phyloP scores from a whole-genome alignment of 2,113 vertebrate species.

The Solea senegalensis region DNA sequence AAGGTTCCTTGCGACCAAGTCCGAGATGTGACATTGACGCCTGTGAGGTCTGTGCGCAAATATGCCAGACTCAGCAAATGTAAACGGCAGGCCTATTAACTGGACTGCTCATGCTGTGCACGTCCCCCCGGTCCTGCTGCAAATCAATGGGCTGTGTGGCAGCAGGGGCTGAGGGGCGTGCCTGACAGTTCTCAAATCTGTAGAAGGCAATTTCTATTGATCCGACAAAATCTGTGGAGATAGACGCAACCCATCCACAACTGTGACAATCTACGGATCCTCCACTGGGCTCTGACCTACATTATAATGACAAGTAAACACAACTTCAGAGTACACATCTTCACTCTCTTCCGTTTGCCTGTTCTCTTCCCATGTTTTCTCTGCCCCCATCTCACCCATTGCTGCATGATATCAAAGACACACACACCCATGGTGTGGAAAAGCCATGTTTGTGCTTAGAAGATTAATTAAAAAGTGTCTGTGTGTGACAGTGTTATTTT shows the following conservation, averaged over 20 bases:
- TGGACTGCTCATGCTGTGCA: slow-evolving; percentile 47
- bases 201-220: slow-evolving; percentile 63
- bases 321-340: slow-evolving; percentile 70
- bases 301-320: slow-evolving; percentile 78
- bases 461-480: slow-evolving; percentile 72
- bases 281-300: slow-evolving; percentile 79
- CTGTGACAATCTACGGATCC: slow-evolving; percentile 48
- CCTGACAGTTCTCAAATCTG: slow-evolving; percentile 59
- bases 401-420: slow-evolving; percentile 7
- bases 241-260: slow-evolving; percentile 55
- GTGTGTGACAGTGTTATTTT: slow-evolving; percentile 65
- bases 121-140: slow-evolving; percentile 42
- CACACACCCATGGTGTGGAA: slow-evolving; percentile 32
- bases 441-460: slow-evolving; percentile 55
- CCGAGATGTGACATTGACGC: not conserved
- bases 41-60: slow-evolving; percentile 39
- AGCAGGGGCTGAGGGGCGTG: slow-evolving; percentile 21
- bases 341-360: slow-evolving; percentile 31
- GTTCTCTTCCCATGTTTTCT: slow-evolving; percentile 17
- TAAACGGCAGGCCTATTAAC: slow-evolving; percentile 47
- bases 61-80: slow-evolving; percentile 54
- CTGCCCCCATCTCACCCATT: slow-evolving; percentile 28
- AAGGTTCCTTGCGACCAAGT: no score
- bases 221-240: slow-evolving; percentile 59
- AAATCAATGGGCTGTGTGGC: slow-evolving; percentile 56